A percentile compares a stretch with the other conserved stretches of the same genome.
phyloP scores from a whole-genome alignment of 2,113 vertebrate genomes.

The Chaetops frenatus region DNA sequence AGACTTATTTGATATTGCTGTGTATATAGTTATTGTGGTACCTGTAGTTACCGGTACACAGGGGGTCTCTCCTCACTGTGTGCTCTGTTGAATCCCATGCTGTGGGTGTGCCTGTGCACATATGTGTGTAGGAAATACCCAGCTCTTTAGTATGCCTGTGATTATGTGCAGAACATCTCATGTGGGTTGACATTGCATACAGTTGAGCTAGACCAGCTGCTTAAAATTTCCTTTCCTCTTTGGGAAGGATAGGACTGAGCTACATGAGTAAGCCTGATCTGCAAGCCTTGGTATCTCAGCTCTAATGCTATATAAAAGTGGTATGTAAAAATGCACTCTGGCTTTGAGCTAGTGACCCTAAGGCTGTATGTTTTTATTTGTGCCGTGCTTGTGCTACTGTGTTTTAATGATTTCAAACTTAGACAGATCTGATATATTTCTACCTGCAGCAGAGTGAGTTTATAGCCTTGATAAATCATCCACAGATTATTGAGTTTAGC shows the following conservation, averaged over 20 bases:
- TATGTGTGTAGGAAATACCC: neutral
- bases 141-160: rapidly evolving
- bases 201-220: neutral
- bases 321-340: neutral
- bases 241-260: neutral
- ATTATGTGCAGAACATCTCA: neutral
- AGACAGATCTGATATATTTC: neutral
- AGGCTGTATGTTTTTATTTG: neutral
- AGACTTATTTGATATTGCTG: neutral
- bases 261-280: neutral
- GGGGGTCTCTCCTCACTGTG: neutral
- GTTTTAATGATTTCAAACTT: neutral
- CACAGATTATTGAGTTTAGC: neutral
- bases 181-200: rapidly evolving
- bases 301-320: neutral
- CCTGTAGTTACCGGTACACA: neutral
- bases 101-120: neutral
- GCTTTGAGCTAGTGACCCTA: neutral
- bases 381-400: neutral
- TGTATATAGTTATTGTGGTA: neutral
- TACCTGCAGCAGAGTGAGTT: neutral
- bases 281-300: neutral
- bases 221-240: neutral
- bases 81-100: neutral
- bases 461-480: neutral